Evolutionary conservation across 2,888 invertebrate genomes (phyloP).

Genomic region (Encarsia formosa): DNA sequence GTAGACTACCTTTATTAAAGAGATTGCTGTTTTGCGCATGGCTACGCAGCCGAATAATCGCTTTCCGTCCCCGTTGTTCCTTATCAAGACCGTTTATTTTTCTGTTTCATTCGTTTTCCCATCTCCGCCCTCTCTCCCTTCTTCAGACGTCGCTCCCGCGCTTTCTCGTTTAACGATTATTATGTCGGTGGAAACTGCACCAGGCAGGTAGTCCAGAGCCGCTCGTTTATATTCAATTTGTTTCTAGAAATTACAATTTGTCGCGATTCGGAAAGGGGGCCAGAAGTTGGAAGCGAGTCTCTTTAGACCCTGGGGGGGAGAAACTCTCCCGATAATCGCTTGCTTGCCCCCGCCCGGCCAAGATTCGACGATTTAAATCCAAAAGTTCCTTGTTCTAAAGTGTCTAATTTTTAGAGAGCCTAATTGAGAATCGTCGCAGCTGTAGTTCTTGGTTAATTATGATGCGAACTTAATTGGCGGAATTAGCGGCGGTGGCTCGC

Average conservation of each 20-base stretch:
- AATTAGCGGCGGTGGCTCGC: constrained; percentile 34
- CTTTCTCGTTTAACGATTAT: constrained; percentile 39
- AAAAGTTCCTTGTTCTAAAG: too few species aligned
- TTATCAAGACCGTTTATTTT: constrained; percentile 4
- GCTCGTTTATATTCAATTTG: constrained; percentile 49
- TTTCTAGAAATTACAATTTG: constrained; percentile 50
- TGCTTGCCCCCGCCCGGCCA: neutral
- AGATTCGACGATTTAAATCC: constrained; percentile 19
- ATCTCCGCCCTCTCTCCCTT: neutral
- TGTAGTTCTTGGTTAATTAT: constrained; percentile 35
- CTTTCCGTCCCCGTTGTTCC: constrained; percentile 12
- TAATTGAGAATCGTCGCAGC: constrained; percentile 30
- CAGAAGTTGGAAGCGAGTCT: constrained; percentile 22
- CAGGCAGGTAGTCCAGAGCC: constrained; percentile 49
- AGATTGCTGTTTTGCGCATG: constrained; percentile 48
- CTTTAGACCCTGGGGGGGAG: constrained; percentile 3
- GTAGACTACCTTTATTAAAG: constrained; percentile 48
- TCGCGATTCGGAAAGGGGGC: constrained; percentile 41
- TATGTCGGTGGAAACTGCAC: constrained; percentile 43
- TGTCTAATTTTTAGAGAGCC: constrained; percentile 8
- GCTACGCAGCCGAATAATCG: constrained; percentile 32
- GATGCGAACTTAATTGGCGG: constrained; percentile 36
- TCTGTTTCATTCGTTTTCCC: constrained; percentile 10
- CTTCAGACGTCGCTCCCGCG: constrained; percentile 10
- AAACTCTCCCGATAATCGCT: constrained; percentile 3